Evolutionary conservation across 2,113 vertebrate species (phyloP), one percentile per base, ranked within the genome.

Genomic region (Poicephalus meyeri): DNA sequence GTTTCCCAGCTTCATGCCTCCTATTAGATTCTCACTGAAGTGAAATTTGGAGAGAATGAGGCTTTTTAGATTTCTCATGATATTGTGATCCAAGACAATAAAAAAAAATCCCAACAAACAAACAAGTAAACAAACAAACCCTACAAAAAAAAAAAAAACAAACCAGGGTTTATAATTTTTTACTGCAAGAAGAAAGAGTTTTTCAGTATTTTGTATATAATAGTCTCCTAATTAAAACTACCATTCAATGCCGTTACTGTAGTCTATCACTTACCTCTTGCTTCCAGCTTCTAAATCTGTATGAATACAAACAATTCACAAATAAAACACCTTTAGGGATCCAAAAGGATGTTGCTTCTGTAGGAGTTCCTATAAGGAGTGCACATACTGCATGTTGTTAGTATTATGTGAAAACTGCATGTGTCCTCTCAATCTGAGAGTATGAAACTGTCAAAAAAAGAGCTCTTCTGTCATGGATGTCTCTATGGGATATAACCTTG

Each of bases 231-330:
- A 74, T 42, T 53, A 78, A 66, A 84, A 71, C 28, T 52, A 73
- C 2, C 11, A 69, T 39, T 24, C 41, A 68, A 24, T 31, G 3
- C 20, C 24, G 25, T 47, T 56, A 78, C 37, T 13, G 7, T 25
- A 56, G 21, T 79, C 16, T 50, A 39, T 29, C 4, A 46, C 19
- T 69, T 37, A 25, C 6, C 10, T 50, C 37, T 3, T 39, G 68
- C 82, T 69, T 31, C 18, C 58, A 41, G 4, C 8, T 82, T 79
- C 50, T 60, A 60, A 42, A 29, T 50, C 29, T 12, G 1, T 44
- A 23, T 20, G 4, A 83, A 17, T 0, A 0, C 5, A 56, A 93
- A n/a, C 23, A 69, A 81, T 25, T 89, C 2, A 77, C 61, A 85
- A 95, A 80, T 46, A 53, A 85, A 88, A 77, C 29, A 52, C 5